Evolutionary conservation across 2,888 invertebrate genomes (phyloP), one percentile per base, ranked within the genome.

Genomic region (Chrysodeixis includens): DNA sequence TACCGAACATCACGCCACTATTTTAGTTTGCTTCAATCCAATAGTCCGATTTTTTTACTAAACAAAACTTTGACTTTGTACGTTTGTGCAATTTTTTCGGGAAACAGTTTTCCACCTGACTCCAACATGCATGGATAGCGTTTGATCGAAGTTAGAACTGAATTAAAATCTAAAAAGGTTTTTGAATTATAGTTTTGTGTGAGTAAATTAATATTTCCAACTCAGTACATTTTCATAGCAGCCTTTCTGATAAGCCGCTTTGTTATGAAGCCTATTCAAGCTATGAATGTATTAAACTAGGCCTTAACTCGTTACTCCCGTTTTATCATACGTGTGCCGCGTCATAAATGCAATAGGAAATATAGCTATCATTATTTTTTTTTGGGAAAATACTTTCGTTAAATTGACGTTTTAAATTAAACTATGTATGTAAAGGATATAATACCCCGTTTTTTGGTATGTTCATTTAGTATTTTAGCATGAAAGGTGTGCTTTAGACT

Each of bases 161-260:
- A 9, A 10, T 18, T 18, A 18, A 49, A n/a, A 40, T 40, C 40
- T n/a, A 6, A 40, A n/a, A n/a, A 4, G n/a, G 40, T 40, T 40
- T 40, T 14, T 6, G n/a, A 40, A 40, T 5, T n/a, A 40, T 40
- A 40, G 40, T 14, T 40, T n/a, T n/a, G 40, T 5, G 12, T 12
- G 14, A 4, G 35, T 14, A 35, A 35, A 35, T 35, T 14, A 35
- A 14, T 35, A 12, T 12, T 12, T 12, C 35, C 35, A 14, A n/a
- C 26, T 26, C 2, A 4, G 26, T 40, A 40, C 14, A 40, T 40
- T 40, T 40, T 40, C n/a, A 40, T 40, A 5, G n/a, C 40, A n/a
- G 40, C n/a, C n/a, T 40, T 40, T 26, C n/a, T 40, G 40, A n/a
- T n/a, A 40, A 40, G 40, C 40, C n/a, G 14, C n/a, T 40, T 40